Percentiles rank a stretch among this genome's conserved stretches.
phyloP scores from a whole-genome alignment of 92 coral and sea anemone species.

The Epizoanthus rinbou region DNA sequence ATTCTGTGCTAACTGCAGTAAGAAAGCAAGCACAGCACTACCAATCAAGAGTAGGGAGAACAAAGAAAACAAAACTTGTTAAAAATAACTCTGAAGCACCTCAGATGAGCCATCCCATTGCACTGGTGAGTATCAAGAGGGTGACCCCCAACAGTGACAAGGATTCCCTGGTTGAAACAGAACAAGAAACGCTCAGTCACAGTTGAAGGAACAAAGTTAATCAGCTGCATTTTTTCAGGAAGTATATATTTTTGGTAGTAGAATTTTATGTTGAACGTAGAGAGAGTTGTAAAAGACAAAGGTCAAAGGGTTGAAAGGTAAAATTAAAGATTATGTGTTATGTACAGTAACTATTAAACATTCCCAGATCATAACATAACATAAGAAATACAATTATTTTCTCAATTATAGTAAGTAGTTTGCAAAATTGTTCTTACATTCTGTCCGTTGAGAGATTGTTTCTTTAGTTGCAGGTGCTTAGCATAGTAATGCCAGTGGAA shows the following conservation, averaged over 20 bases:
- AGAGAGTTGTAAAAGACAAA: not conserved
- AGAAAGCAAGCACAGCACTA: slow-evolving; percentile 52
- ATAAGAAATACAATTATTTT: not conserved
- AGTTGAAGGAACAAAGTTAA: no score
- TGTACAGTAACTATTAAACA: not conserved
- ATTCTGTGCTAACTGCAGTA: slow-evolving; percentile 83
- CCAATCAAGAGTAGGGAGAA: slow-evolving; percentile 19
- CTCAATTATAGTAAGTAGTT: not conserved
- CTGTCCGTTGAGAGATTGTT: slow-evolving; percentile 27
- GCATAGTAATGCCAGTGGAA: slow-evolving; percentile 18
- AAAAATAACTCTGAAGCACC: not conserved
- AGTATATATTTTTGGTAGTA: not conserved
- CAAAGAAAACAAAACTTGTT: slow-evolving; percentile 17
- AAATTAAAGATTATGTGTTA: not conserved
- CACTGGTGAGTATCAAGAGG: slow-evolving; percentile 29
- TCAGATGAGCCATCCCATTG: not conserved
- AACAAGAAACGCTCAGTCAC: no score
- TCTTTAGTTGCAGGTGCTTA: slow-evolving; percentile 66
- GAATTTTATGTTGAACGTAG: not conserved
- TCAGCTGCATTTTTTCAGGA: no score
- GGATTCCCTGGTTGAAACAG: not conserved
- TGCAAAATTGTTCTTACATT: not conserved
- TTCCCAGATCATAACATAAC: not conserved
- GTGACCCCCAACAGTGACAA: not conserved
- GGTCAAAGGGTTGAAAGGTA: not conserved